A percentile compares a stretch with the other conserved stretches of the same genome.
Conservation (phyloP, 2,888 invertebrate species). For the Cosmia trapezina region DNA sequence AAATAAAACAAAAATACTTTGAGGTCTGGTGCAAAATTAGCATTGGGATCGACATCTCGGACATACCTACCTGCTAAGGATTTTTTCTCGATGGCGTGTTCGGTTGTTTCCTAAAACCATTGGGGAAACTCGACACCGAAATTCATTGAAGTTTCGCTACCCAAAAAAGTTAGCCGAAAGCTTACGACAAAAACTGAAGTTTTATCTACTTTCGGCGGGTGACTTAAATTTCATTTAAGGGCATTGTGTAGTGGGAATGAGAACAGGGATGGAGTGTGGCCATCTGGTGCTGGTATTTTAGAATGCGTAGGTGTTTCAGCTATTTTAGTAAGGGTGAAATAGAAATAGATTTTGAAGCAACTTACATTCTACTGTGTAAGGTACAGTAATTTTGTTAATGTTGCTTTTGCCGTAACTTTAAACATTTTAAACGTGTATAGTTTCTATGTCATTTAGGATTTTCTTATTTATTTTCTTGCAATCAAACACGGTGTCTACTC, state of each 20-base stretch:
- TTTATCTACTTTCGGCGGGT: constrained; percentile 68
- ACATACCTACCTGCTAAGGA: constrained; percentile 57
- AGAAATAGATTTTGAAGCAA: constrained; percentile 37
- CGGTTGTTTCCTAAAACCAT: constrained; percentile 57
- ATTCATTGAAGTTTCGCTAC: constrained; percentile 59
- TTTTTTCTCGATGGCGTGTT: constrained; percentile 41
- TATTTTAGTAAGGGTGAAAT: constrained; percentile 35
- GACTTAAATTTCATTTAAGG: constrained; percentile 73
- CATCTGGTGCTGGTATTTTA: constrained; percentile 35
- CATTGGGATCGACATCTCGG: constrained; percentile 62
- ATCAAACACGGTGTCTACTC: neutral
- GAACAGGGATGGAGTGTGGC: constrained; percentile 51
- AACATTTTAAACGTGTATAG: neutral
- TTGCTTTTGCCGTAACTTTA: neutral
- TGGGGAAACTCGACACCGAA: constrained; percentile 59
- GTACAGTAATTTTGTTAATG: constrained; percentile 4
- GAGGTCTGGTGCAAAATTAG: constrained; percentile 60
- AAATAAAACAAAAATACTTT: constrained; percentile 60
- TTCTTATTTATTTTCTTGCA: neutral
- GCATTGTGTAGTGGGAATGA: constrained; percentile 56
- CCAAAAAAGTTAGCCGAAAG: constrained; percentile 61
- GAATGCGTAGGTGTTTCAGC: constrained; percentile 26
- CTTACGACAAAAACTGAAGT: constrained; percentile 66
- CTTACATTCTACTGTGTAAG: constrained; percentile 6
- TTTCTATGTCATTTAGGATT: neutral